phyloP scores from a whole-genome alignment of 2,888 invertebrate species.

The Anthrax anthrax region DNA sequence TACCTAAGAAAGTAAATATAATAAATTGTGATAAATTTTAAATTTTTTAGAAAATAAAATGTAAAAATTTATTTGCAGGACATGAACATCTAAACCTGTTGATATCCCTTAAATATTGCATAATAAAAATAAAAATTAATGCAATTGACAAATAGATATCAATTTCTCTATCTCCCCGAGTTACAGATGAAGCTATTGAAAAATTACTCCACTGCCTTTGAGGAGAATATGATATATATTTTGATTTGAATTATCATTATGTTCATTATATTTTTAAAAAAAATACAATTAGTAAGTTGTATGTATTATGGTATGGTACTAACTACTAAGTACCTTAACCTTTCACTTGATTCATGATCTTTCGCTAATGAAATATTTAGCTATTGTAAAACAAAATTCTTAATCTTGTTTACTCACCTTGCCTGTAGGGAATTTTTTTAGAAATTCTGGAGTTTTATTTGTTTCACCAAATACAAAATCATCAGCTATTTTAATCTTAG shows the following conservation, averaged over 20 bases:
- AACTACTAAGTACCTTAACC: too few species aligned
- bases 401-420: conserved; percentile 72
- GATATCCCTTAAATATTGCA: conserved; percentile 1
- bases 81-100: background rate
- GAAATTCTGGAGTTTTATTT: conserved; percentile 72
- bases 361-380: too few species aligned
- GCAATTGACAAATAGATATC: conserved; percentile 2
- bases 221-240: too few species aligned
- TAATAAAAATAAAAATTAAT: background rate
- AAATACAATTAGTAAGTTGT: too few species aligned
- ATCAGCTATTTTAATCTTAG: conserved; percentile 64
- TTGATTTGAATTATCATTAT: too few species aligned
- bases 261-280: too few species aligned
- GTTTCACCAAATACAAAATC: conserved; percentile 89
- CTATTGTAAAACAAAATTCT: too few species aligned
- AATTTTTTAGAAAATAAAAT: background rate
- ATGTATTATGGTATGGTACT: too few species aligned
- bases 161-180: conserved; percentile 1
- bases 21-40: background rate
- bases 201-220: too few species aligned
- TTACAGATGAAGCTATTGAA: background rate
- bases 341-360: too few species aligned
- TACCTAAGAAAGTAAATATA: conserved; percentile 48
- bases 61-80: background rate
- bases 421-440: conserved; percentile 92